Conservation (phyloP, 2,888 invertebrate genomes). For the Drosophila pseudotakahashii region DNA sequence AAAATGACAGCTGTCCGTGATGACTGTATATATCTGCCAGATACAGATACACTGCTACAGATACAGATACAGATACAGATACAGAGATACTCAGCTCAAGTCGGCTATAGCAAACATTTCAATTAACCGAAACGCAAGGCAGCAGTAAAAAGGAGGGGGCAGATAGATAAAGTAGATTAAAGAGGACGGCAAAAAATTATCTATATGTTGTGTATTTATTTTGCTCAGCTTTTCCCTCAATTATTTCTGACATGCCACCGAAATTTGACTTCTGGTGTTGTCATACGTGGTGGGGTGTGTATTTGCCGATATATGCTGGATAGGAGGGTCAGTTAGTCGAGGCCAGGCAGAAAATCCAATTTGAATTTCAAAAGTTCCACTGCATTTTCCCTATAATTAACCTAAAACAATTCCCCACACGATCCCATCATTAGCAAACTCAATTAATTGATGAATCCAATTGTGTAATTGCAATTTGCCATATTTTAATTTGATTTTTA, state of each 20-base stretch:
- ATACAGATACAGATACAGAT: not conserved
- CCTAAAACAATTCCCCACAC: not conserved
- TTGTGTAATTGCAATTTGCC: not conserved
- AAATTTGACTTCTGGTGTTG: conserved; percentile 28
- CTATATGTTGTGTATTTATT: conserved; percentile 25
- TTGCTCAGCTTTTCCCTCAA: conserved; percentile 29
- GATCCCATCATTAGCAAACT: conserved; percentile 2
- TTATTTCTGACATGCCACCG: conserved; percentile 39
- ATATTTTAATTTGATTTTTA: conserved; percentile 8
- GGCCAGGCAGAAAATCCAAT: not conserved
- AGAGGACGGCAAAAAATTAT: conserved; percentile 25
- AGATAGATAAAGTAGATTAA: conserved; percentile 15
- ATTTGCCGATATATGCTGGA: conserved; percentile 12
- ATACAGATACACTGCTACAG: conserved; percentile 7
- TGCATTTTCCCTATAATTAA: not conserved
- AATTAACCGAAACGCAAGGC: conserved; percentile 34
- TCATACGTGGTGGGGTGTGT: conserved; percentile 8
- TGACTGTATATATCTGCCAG: conserved; percentile 18
- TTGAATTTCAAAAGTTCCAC: not conserved
- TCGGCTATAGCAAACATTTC: conserved; percentile 27
- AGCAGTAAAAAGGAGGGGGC: conserved; percentile 18
- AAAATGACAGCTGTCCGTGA: conserved; percentile 28
- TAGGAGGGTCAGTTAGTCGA: conserved; percentile 23
- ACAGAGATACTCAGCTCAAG: conserved; percentile 15
- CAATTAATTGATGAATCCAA: conserved; percentile 4